These are phyloP conservation scores for Sepiola atlantica DNA, from an alignment of 2,888 invertebrate species.

Conservation along the genomic window DNA sequence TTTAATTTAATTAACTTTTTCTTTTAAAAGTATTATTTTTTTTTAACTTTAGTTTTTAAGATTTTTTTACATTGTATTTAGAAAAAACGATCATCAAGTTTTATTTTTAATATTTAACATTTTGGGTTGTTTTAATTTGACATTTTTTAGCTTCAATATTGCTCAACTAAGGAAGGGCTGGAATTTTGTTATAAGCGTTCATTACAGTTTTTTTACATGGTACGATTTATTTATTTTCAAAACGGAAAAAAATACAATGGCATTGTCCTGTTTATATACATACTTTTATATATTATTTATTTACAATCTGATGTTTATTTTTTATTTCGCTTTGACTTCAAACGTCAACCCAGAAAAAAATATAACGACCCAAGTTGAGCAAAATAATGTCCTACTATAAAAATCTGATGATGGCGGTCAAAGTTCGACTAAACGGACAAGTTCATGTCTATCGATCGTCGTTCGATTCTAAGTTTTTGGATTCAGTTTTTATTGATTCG, in stretches of 20 bases:
- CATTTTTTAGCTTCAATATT: neutral
- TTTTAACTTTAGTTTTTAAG: neutral
- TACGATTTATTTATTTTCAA: neutral
- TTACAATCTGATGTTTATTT: neutral
- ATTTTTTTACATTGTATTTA: neutral
- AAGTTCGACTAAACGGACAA: neutral
- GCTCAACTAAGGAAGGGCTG: neutral
- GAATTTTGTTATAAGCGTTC: neutral
- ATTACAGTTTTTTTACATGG: neutral
- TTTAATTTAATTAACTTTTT: slow-evolving; percentile 24
- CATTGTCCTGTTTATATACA: neutral
- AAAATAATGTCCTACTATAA: slow-evolving; percentile 19
- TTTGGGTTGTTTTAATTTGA: neutral
- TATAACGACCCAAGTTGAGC: neutral
- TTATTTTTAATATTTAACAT: neutral
- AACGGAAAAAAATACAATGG: neutral
- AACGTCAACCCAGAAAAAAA: neutral
- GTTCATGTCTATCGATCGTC: neutral
- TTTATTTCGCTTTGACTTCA: neutral
- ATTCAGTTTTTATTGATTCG: neutral
- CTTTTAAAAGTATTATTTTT: neutral
- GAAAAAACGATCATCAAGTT: too few species aligned
- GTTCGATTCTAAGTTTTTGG: neutral
- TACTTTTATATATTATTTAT: neutral
- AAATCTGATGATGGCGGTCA: neutral